phyloP scores from a whole-genome alignment of 2,797 vertebrate species.

The Rallus crepitans region DNA sequence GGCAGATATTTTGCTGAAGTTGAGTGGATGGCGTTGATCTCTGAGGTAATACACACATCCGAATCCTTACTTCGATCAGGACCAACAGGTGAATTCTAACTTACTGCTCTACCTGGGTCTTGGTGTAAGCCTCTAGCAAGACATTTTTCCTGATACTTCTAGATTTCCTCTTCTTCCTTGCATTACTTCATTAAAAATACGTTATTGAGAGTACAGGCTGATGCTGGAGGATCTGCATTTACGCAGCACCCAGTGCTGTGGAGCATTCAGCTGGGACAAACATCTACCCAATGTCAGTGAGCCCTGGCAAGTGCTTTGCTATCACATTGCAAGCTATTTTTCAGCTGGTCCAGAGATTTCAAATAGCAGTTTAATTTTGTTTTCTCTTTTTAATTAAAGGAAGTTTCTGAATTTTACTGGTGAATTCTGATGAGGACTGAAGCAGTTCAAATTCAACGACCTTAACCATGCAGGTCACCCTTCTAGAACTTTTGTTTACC shows the following conservation, averaged over 20 bases:
- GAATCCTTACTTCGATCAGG: neutral
- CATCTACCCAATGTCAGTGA: neutral
- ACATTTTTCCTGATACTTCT: neutral
- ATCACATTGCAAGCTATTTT: neutral
- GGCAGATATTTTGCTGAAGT: neutral
- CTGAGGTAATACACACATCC: neutral
- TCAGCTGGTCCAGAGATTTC: neutral
- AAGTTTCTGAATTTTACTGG: neutral
- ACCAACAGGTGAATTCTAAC: neutral
- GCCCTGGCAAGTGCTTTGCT: neutral
- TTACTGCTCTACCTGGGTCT: neutral
- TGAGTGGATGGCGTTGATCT: neutral
- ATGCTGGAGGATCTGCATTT: rapidly evolving
- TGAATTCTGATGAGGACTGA: neutral
- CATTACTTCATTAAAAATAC: neutral
- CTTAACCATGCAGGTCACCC: neutral
- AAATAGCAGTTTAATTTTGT: neutral
- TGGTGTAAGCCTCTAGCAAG: neutral
- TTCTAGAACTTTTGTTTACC: slow-evolving; percentile 33
- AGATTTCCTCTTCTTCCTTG: neutral
- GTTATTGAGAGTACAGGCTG: neutral
- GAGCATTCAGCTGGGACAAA: neutral
- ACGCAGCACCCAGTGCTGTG: neutral
- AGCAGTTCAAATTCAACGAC: neutral
- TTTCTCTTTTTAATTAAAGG: neutral